phyloP scores from a whole-genome alignment of 2,888 invertebrate genomes.

The Calameuta filiformis region DNA sequence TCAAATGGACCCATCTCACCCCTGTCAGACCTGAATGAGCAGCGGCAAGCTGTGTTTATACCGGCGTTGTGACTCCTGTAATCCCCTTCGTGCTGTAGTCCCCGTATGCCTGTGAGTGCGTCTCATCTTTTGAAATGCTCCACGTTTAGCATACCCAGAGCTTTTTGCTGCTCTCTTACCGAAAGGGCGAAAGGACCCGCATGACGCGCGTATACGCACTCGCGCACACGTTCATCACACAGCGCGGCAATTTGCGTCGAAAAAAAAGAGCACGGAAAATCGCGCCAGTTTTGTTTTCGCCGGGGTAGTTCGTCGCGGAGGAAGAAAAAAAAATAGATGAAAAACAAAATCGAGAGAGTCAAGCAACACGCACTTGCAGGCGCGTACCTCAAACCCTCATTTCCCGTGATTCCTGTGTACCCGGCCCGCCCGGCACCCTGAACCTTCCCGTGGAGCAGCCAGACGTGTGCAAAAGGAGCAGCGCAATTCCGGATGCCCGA shows the following conservation, averaged over 20 bases:
- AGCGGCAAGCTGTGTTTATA: constrained; percentile 51
- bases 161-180: constrained; percentile 24
- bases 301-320: background rate
- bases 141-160: constrained; percentile 34
- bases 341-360: background rate
- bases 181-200: background rate
- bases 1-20: constrained; percentile 50
- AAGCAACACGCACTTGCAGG: background rate
- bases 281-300: background rate
- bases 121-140: constrained; percentile 33
- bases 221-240: constrained; percentile 30
- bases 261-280: constrained; percentile 13
- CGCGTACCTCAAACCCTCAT: background rate
- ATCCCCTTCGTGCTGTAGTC: constrained; percentile 26
- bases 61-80: constrained; percentile 49
- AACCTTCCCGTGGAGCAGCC: background rate
- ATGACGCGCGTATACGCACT: background rate
- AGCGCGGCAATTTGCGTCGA: constrained; percentile 32
- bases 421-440: background rate
- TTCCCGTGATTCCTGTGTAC: background rate
- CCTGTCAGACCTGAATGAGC: constrained; percentile 45
- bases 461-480: background rate
- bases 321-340: background rate
- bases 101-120: constrained; percentile 14
- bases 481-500: background rate